phyloP scores from a whole-genome alignment of 2,888 invertebrate genomes.

The Drosophila monieri region DNA sequence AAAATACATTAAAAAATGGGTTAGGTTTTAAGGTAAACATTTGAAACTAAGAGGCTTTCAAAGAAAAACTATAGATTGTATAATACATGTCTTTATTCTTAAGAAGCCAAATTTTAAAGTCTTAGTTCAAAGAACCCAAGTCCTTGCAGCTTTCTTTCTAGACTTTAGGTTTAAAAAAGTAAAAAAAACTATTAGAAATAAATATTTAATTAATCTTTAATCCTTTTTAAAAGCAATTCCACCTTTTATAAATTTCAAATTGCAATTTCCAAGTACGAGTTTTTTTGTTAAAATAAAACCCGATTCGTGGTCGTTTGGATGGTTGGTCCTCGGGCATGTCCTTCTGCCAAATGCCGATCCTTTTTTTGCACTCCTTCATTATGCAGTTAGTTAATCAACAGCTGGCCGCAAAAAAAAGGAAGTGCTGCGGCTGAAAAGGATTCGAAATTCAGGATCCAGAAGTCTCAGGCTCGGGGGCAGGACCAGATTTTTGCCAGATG shows the following conservation, averaged over 20 bases:
- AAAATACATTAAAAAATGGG: background rate
- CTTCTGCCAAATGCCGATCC: conserved; percentile 2
- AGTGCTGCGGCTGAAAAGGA: conserved; percentile 58
- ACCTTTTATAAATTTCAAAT: background rate
- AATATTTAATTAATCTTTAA: no score
- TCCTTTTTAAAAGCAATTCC: background rate
- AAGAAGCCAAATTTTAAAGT: no score
- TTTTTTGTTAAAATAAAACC: conserved; percentile 15
- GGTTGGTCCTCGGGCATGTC: background rate
- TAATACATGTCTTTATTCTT: no score
- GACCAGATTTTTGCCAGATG: conserved; percentile 36
- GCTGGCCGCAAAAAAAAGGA: conserved; percentile 70
- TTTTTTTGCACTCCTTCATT: conserved; percentile 41
- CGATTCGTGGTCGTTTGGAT: no score
- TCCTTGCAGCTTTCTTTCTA: no score
- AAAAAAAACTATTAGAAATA: no score
- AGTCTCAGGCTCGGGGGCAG: conserved; percentile 32
- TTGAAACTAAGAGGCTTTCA: background rate
- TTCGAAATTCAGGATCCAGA: conserved; percentile 12
- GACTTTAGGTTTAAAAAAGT: no score
- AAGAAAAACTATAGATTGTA: no score
- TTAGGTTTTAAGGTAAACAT: background rate
- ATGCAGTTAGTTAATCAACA: conserved; percentile 71
- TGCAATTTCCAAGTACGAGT: background rate
- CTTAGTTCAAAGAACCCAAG: no score